Evolutionary conservation across 92 coral and sea anemone genomes (phyloP).

Genomic region (Zoanthus sansibaricus): DNA sequence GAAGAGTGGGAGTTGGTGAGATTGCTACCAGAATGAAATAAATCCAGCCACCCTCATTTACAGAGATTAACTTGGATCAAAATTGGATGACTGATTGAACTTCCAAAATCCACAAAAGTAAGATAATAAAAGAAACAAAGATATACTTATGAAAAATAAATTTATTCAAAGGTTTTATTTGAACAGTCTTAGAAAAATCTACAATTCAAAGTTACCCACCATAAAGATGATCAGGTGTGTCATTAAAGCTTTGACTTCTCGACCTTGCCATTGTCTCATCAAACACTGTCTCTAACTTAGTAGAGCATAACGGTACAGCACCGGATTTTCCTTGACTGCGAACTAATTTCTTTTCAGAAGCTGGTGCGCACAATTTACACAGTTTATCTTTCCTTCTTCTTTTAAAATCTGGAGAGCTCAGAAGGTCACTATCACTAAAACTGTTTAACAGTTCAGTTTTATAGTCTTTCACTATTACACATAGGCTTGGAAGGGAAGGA

Average conservation of each 20-base stretch:
- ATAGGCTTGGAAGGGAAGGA: conserved; percentile 9
- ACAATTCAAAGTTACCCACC: neutral
- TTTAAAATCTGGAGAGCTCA: conserved; percentile 8
- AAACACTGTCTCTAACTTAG: neutral
- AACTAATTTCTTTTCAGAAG: neutral
- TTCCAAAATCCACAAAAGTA: too few relatives aligned
- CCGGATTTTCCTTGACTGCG: neutral
- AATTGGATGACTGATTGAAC: too few relatives aligned
- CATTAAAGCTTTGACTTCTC: conserved; percentile 25
- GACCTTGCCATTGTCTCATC: conserved; percentile 42
- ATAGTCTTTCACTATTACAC: conserved; percentile 3
- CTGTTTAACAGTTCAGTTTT: conserved; percentile 20
- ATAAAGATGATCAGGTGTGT: conserved; percentile 43
- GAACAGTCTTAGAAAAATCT: neutral
- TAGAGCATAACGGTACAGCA: neutral
- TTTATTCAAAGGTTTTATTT: neutral
- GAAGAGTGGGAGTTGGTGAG: too few relatives aligned
- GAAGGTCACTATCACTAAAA: conserved; percentile 32
- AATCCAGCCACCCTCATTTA: too few relatives aligned
- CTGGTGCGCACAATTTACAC: neutral
- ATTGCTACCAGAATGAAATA: too few relatives aligned
- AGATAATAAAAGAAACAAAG: neutral
- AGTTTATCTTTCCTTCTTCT: neutral
- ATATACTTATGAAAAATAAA: neutral
- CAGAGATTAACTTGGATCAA: too few relatives aligned